phyloP scores from a whole-genome alignment of 1,140 invertebrate species.

The Drosophila sp. region DNA sequence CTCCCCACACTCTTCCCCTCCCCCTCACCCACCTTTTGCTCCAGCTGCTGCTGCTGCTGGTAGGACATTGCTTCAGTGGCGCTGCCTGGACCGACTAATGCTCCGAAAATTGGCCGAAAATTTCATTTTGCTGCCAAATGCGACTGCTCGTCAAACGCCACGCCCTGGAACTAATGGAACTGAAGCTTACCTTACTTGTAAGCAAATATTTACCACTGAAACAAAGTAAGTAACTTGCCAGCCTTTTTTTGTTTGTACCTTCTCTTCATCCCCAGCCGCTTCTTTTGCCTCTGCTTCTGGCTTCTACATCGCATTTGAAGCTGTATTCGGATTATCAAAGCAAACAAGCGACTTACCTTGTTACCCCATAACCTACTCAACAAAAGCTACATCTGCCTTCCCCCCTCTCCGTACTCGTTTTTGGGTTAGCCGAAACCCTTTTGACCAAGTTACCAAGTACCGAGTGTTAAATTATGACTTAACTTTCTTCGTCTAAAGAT shows the following conservation, averaged over 20 bases:
- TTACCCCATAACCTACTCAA: background rate
- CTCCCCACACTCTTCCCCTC: background rate
- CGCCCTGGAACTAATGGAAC: slow-evolving; percentile 72
- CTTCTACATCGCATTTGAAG: slow-evolving; percentile 53
- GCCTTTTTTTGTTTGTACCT: slow-evolving; percentile 17
- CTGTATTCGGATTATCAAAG: slow-evolving; percentile 78
- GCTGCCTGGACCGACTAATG: slow-evolving; percentile 56
- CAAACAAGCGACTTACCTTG: slow-evolving; percentile 66
- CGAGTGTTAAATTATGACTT: slow-evolving; percentile 23
- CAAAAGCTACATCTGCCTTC: background rate
- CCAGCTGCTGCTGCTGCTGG: background rate
- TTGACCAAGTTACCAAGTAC: background rate
- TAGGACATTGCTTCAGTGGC: background rate
- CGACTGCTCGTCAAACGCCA: slow-evolving; percentile 35
- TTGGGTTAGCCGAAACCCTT: slow-evolving; percentile 9
- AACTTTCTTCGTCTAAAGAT: slow-evolving; percentile 6
- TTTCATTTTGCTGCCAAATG: slow-evolving; percentile 64
- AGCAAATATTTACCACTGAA: slow-evolving; percentile 77
- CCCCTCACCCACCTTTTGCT: background rate
- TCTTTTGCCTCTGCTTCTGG: background rate
- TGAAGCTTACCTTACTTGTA: slow-evolving; percentile 79
- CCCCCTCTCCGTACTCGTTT: background rate
- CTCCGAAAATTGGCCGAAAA: slow-evolving; percentile 79
- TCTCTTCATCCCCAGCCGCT: background rate
- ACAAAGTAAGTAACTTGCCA: slow-evolving; percentile 66